These are phyloP conservation scores for Apoderus coryli DNA, from an alignment of 2,888 invertebrate genomes.

Conservation along the genomic window DNA sequence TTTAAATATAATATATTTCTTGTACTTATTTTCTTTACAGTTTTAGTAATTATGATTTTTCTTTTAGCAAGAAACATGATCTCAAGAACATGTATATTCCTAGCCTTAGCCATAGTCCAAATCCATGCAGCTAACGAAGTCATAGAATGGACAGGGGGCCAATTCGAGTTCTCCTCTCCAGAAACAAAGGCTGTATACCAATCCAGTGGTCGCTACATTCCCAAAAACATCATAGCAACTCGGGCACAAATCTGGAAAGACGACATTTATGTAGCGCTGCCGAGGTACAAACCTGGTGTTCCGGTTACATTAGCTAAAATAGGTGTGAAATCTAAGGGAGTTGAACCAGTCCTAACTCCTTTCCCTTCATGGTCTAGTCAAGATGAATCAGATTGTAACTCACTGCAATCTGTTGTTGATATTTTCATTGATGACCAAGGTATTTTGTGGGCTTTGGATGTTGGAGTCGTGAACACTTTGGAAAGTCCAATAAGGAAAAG, in stretches of 20 bases:
- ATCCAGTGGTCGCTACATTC: constrained; percentile 39
- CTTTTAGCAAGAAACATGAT: constrained; percentile 19
- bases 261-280: constrained; percentile 40
- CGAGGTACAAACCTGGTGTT: constrained; percentile 47
- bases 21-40: no score
- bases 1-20: no score
- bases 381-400: constrained; percentile 46
- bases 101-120: constrained; percentile 16
- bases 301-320: constrained; percentile 50
- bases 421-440: constrained; percentile 44
- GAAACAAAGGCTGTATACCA: constrained; percentile 33
- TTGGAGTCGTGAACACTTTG: constrained; percentile 52
- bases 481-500: constrained; percentile 49
- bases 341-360: constrained; percentile 37
- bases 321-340: constrained; percentile 33
- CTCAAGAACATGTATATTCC: constrained; percentile 13
- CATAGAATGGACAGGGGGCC: constrained; percentile 28
- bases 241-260: constrained; percentile 42
- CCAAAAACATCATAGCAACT: constrained; percentile 45
- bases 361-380: constrained; percentile 51
- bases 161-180: constrained; percentile 6
- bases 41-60: no score
- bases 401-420: constrained; percentile 57
- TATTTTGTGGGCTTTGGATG: constrained; percentile 58
- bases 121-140: constrained; percentile 20